Base-by-base conservation (phyloP, 1,140 invertebrate genomes). In the Sitodiplosis mosellana region DNA sequence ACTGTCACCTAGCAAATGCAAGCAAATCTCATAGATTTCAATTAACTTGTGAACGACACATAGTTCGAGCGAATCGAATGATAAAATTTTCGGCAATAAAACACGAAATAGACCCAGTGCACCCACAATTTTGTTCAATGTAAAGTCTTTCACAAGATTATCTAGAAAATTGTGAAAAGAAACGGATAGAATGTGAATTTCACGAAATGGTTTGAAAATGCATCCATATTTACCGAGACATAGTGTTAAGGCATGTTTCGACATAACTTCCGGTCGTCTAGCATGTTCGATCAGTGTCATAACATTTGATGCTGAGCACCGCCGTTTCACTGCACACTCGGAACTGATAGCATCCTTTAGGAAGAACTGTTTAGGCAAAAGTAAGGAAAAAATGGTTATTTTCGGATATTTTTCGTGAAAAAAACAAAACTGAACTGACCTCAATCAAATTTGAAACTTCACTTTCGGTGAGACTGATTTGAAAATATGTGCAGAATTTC, bases 21-120 rank as follows among this genome's bases (percentile, higher is more conserved):
- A 61, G 59, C 80, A 76, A 49, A 83, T 63, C 66, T 87, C 81
- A 61, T 83, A 84, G 48, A 87, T 72, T 73, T 83, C 66, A 53
- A 74, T 58, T 47, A 72, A 60, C 59, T 64, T 59, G 45, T 53
- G 54, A 42, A 54, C 53, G 45, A 62, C 61, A 20, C 20, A 45
- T 18, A 18, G n/a, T 18, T 43, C 20, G 4, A 27, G 27, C 12
- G 36, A 38, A n/a, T 5, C 14, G 21, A n/a, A 5, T 12, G 10
- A 3, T 14, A 33, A 12, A 7, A 73, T 55, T 49, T 76, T 69
- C 1, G 77, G 76, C 34, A 83, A 54, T 36, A 83, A 61, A 37
- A 75, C 61, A 49, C 77, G 69, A 37, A 83, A 53, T 54, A 78
- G 76, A 36, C 78, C 69, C 37, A 85, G 68, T 38, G 74, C 70